Base-by-base conservation (phyloP, 1,140 invertebrate genomes). In the Drosophila parabipectinata region DNA sequence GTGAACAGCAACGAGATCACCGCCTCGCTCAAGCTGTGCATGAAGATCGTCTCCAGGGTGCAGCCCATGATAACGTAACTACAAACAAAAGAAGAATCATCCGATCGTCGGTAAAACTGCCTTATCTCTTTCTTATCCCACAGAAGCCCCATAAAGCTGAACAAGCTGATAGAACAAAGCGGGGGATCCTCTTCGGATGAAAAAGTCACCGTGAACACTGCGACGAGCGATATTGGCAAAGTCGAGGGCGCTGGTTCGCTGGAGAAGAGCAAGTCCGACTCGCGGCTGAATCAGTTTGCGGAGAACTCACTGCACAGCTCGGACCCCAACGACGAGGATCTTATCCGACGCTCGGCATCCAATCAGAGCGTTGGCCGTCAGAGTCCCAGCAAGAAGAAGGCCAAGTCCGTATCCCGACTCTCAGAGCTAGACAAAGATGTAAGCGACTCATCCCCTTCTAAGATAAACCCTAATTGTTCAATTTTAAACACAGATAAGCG, bases 21-120 rank as follows among this genome's bases (percentile, higher is more conserved):
- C 0, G 92, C 93, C 26, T 94, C 94, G 71, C 92, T 97, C 4
- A 92, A 94, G 52, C 92, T 97, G 0, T 96, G 95, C 80, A 94
- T 94, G 32, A 96, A 96, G 92, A 95, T 97, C 71, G 92, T 97
- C 14, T 95, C 94, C 0, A 95, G 96, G 88, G 95, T 97, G 2
- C 96, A 96, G 83, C 96, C 96, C 1, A 93, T 94, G 41, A 92
- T 92, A 59, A 92, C 90, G 91, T 92, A 78, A 90, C 83, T 9
- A 6, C 34, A 4, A 57, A 68, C 66, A 69, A 50, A 55, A 21
- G n/a, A 9, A 24, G 4, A 3, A 21, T 44, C 37, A 61, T 10
- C 8, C 9, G 30, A 64, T 63, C 4, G 3, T 45, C 8, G 7
- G 30, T 47, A 59, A 51, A 9, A 30, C 26, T 5, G 1, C 0